phyloP scores from a whole-genome alignment of 2,888 invertebrate genomes.

The Limnephilus lunatus region DNA sequence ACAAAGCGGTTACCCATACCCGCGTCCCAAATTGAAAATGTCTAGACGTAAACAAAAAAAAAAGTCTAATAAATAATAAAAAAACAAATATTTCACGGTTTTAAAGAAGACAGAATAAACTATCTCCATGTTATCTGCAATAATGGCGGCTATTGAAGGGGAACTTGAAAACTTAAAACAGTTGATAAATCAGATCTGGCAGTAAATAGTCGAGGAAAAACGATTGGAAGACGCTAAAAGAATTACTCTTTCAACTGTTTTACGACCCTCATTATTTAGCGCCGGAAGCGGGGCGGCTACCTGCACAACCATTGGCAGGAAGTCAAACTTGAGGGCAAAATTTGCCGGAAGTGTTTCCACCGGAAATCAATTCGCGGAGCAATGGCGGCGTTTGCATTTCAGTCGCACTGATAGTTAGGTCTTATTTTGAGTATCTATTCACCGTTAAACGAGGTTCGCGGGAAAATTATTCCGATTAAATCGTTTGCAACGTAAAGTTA shows the following conservation, averaged over 20 bases:
- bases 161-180: not conserved
- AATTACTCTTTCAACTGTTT: slow-evolving; percentile 22
- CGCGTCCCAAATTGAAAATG: too few relatives aligned
- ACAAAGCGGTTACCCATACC: too few relatives aligned
- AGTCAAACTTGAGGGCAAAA: slow-evolving; percentile 23
- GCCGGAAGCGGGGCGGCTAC: not conserved
- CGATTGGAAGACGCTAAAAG: slow-evolving; percentile 26
- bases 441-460: not conserved
- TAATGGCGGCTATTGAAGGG: too few relatives aligned
- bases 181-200: slow-evolving; percentile 27
- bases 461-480: not conserved
- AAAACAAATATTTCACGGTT: too few relatives aligned
- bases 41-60: too few relatives aligned
- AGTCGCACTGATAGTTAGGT: not conserved
- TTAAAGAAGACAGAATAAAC: too few relatives aligned
- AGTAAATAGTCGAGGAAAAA: slow-evolving; percentile 7
- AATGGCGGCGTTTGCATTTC: slow-evolving; percentile 32
- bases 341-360: slow-evolving; percentile 44
- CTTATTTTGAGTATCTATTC: not conserved
- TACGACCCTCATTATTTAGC: slow-evolving; percentile 32
- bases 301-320: slow-evolving; percentile 9
- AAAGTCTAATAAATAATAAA: too few relatives aligned
- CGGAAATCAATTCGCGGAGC: slow-evolving; percentile 42
- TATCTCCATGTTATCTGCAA: too few relatives aligned
- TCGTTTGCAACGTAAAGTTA: not conserved